These are phyloP conservation scores for Scaptomyza pallida DNA, from an alignment of 1,140 invertebrate genomes.

Conservation along the genomic window DNA sequence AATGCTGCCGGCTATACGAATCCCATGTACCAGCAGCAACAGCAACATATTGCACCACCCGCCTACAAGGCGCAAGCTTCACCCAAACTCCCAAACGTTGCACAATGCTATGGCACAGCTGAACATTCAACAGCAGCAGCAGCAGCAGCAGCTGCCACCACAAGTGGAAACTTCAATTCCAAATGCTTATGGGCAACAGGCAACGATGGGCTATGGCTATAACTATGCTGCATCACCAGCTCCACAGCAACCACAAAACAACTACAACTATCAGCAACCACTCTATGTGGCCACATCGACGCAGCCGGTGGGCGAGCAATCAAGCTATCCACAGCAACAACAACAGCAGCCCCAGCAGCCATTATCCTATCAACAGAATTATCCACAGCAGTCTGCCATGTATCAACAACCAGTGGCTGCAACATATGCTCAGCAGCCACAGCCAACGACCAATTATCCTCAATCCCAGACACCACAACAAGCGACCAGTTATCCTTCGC, in stretches of 20 bases:
- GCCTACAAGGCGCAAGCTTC: slow-evolving; percentile 78
- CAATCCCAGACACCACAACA: slow-evolving; percentile 41
- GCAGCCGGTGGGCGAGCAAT: not conserved
- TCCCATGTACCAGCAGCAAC: slow-evolving; percentile 80
- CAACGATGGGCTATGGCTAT: slow-evolving; percentile 41
- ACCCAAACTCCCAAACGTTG: slow-evolving; percentile 72
- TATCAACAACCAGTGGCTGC: slow-evolving; percentile 20
- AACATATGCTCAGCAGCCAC: slow-evolving; percentile 28
- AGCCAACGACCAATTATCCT: slow-evolving; percentile 30
- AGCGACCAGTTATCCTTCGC: slow-evolving; percentile 13
- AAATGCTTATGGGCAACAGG: slow-evolving; percentile 24
- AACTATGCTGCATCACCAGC: slow-evolving; percentile 30
- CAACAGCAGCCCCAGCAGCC: not conserved
- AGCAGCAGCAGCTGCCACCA: slow-evolving; percentile 32
- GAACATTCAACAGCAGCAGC: slow-evolving; percentile 45
- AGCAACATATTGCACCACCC: slow-evolving; percentile 75
- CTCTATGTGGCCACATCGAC: slow-evolving; percentile 70
- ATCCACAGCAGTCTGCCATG: slow-evolving; percentile 6
- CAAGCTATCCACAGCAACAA: slow-evolving; percentile 31
- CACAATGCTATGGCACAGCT: slow-evolving; percentile 58
- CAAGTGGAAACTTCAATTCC: not conserved
- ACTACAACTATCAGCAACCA: slow-evolving; percentile 65
- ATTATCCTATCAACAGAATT: slow-evolving; percentile 22
- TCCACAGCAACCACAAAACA: slow-evolving; percentile 27
- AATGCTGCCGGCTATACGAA: slow-evolving; percentile 76